Evolutionary conservation across 2,113 vertebrate species (phyloP).

Genomic region (Crotalus helleri): DNA sequence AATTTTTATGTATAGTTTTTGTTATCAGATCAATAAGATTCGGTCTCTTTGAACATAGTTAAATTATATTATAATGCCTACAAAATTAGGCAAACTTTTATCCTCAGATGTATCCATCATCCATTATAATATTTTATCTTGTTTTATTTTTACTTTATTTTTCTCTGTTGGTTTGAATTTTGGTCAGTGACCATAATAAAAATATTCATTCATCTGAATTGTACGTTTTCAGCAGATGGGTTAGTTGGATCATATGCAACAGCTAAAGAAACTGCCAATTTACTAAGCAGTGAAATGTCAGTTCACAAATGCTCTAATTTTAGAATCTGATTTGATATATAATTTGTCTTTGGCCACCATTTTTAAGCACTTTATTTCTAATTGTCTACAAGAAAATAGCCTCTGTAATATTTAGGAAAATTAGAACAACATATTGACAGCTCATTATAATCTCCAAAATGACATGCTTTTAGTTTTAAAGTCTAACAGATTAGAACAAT

Average conservation of each 20-base stretch:
- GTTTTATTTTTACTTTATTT: background rate
- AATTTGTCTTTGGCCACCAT: background rate
- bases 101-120: background rate
- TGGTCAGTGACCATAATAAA: background rate
- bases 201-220: background rate
- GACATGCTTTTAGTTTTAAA: background rate
- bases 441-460: background rate
- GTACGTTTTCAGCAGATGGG: background rate
- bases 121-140: background rate
- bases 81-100: background rate
- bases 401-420: background rate
- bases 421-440: background rate
- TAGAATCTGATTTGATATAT: background rate
- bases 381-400: background rate
- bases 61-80: background rate
- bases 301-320: background rate
- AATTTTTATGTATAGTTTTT: background rate
- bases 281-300: background rate
- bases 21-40: background rate
- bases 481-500: background rate
- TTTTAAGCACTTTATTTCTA: background rate
- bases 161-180: background rate
- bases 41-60: background rate
- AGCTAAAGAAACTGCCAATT: background rate
- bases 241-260: background rate